Conservation (phyloP, 1,140 invertebrate genomes). For the Metaphire vulgaris region DNA sequence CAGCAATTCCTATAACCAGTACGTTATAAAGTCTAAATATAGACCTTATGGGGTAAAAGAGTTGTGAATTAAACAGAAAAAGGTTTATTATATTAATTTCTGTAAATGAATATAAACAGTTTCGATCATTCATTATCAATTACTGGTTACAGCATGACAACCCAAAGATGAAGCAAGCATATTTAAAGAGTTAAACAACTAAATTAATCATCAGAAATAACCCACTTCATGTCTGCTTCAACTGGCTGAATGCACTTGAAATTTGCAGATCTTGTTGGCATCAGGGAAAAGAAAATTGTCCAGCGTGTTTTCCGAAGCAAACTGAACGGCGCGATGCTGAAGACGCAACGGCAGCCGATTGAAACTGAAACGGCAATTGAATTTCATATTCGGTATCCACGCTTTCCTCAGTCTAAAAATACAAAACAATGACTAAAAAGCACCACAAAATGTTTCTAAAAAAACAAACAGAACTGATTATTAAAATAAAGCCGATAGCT, state of each 20-base stretch:
- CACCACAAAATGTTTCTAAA: neutral
- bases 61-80: too few species aligned
- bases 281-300: neutral
- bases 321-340: conserved; percentile 61
- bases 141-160: too few species aligned
- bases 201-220: too few species aligned
- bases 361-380: conserved; percentile 41
- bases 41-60: too few species aligned
- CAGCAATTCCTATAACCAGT: too few species aligned
- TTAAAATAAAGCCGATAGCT: too few species aligned
- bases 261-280: conserved; percentile 17
- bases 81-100: too few species aligned
- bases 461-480: conserved; percentile 7
- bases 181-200: too few species aligned
- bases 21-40: too few species aligned
- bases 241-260: conserved; percentile 4
- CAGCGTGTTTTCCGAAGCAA: conserved; percentile 23
- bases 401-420: conserved; percentile 37
- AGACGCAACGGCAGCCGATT: conserved; percentile 55
- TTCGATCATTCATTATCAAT: too few species aligned
- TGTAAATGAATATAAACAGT: too few species aligned
- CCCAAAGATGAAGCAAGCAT: too few species aligned
- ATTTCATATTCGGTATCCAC: conserved; percentile 38
- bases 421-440: conserved; percentile 22
- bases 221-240: neutral